Base-by-base conservation (phyloP, 1,140 invertebrate species). In the Pollicipes pollicipes region DNA sequence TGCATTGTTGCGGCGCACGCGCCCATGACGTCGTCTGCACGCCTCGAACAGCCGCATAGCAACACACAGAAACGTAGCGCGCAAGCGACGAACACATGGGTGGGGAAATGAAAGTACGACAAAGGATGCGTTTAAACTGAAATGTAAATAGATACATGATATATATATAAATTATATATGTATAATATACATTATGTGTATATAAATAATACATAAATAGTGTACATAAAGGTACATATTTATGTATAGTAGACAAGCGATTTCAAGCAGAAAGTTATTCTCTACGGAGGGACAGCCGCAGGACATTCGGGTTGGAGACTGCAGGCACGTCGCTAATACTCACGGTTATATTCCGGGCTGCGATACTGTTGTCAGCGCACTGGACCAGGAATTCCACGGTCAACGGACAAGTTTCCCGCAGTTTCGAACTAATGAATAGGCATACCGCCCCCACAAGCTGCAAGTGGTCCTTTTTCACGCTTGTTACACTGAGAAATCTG, bases 341-440 rank as follows among this genome's bases (percentile, higher is more conserved):
- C 82, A 90, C 88, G 82, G 84, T 81, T 66, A 90, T 82, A 79
- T 88, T 83, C 70, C 87, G 80, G 26, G 84, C 80, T 27, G 83
- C 83, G 27, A 90, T 85, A 74, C 86, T 87, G 78, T 88, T 83
- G 76, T 90, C 88, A 4, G 88, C 88, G 76, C 89, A 90, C 63
- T 85, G 84, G 76, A 86, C 86, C 58, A 90, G 83, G 1, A 86
- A 81, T 71, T 87, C 84, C 21, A 88, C 84, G 0, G 83, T 83
- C 24, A 90, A 80, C 3, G 85, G 82, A 68, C 83, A 83, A 71
- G 85, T 86, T 77, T 89, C 88, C 24, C 87, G 82, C 72, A 90
- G 82, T 82, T 91, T 91, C 68, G 87, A 88, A 4, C 88, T 87
- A 17, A 90, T 78, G 17, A 90, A 81, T 29, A 90, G 79, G 74